These are phyloP conservation scores for Amphiura filiformis DNA, from an alignment of 35 echinoderm and acorn worm species.

Conservation along the genomic window DNA sequence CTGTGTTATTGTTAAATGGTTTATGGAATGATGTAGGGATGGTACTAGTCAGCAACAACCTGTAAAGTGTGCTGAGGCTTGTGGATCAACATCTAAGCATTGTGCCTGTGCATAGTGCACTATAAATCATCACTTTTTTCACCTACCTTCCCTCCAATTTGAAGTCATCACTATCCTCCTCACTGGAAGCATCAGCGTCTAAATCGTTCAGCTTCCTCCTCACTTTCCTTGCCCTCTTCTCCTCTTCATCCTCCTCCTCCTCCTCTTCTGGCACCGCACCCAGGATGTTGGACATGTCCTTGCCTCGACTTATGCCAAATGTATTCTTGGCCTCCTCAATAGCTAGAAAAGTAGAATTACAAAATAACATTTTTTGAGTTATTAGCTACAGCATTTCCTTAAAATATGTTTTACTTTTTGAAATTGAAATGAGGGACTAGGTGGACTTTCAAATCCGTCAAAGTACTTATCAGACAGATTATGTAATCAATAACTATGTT, in stretches of 20 bases:
- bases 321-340: constrained; percentile 22
- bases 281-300: constrained; percentile 95
- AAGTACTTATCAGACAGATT: not conserved
- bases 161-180: constrained; percentile 78
- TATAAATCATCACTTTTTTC: not conserved
- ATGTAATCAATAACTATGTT: not conserved
- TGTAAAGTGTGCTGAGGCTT: no score
- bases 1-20: no score
- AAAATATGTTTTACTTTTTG: not conserved
- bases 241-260: constrained; percentile 43
- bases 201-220: constrained; percentile 68
- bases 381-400: not conserved
- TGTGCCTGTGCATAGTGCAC: no score
- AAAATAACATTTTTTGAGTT: no score
- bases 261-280: constrained; percentile 53
- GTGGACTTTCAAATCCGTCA: not conserved
- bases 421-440: not conserved
- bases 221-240: constrained; percentile 18
- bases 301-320: constrained; percentile 63
- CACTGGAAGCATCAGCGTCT: constrained; percentile 63
- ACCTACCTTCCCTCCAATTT: constrained; percentile 44
- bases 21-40: no score
- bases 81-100: no score
- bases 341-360: constrained; percentile 8
- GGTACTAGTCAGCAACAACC: no score